Evolutionary conservation across 2,797 vertebrate genomes (phyloP).

Genomic region (Macroramphosus scolopax): DNA sequence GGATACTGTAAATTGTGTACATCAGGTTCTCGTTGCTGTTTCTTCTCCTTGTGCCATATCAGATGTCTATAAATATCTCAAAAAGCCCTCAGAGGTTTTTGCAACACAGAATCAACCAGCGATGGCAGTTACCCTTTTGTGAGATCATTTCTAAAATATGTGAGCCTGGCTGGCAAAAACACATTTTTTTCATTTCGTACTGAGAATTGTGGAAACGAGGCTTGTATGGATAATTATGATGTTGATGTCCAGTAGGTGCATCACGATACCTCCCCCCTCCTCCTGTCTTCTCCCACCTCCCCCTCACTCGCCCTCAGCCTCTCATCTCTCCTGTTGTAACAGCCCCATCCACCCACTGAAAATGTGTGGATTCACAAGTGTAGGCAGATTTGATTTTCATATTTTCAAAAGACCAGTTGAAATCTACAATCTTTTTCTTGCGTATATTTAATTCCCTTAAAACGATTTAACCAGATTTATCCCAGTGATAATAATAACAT

Average conservation of each 20-base stretch:
- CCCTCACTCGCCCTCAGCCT: conserved; percentile 67
- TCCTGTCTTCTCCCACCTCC: conserved; percentile 64
- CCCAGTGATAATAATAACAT: no score
- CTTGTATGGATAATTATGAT: conserved; percentile 6
- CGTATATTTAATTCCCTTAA: no score
- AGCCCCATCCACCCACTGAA: conserved; percentile 72
- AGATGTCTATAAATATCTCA: conserved; percentile 53
- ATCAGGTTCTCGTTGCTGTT: conserved; percentile 1
- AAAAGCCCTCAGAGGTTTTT: conserved; percentile 34
- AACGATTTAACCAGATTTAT: no score
- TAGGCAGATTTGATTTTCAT: conserved; percentile 36
- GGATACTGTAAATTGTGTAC: not conserved
- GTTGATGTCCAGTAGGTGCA: conserved; percentile 39
- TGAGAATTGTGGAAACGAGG: conserved; percentile 18
- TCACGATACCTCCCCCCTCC: conserved; percentile 50
- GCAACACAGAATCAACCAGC: conserved; percentile 9
- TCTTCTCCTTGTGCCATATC: conserved; percentile 26
- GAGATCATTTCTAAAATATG: not conserved
- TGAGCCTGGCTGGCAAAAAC: not conserved
- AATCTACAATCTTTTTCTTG: conserved; percentile 7
- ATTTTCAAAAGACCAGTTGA: conserved; percentile 29
- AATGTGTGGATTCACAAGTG: conserved; percentile 61
- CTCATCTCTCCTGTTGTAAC: conserved; percentile 64
- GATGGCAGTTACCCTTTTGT: conserved; percentile 17
- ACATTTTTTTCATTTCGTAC: conserved; percentile 1